phyloP scores from a whole-genome alignment of 2,113 vertebrate genomes.

The Misgurnus mizolepis region DNA sequence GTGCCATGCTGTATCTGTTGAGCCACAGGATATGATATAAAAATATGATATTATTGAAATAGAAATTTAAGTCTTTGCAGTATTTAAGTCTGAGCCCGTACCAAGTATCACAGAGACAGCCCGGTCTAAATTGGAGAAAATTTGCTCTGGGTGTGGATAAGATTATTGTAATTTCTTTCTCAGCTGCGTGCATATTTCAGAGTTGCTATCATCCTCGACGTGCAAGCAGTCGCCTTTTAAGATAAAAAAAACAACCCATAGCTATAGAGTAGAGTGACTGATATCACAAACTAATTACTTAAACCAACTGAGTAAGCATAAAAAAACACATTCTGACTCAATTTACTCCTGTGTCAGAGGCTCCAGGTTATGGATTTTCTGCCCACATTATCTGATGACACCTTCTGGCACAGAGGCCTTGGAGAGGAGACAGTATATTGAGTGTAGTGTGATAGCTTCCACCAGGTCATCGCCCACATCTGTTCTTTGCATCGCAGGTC shows the following conservation, averaged over 20 bases:
- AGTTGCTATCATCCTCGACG: constrained; percentile 56
- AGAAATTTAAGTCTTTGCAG: too few relatives aligned
- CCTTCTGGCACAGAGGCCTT: constrained; percentile 39
- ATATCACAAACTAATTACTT: constrained; percentile 71
- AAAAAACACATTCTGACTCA: constrained; percentile 66
- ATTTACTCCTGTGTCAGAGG: constrained; percentile 56
- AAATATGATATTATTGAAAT: not conserved
- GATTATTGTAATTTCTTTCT: constrained; percentile 4
- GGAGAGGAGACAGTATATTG: constrained; percentile 57
- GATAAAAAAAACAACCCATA: constrained; percentile 57
- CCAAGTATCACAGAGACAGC: not conserved
- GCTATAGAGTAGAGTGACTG: constrained; percentile 64
- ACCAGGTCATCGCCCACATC: constrained; percentile 51
- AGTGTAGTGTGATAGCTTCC: constrained; percentile 54
- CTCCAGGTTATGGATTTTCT: constrained; percentile 62
- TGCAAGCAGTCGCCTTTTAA: constrained; percentile 59
- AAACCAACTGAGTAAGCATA: constrained; percentile 72
- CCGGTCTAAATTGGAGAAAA: not conserved
- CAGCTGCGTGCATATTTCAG: constrained; percentile 46
- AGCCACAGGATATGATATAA: not conserved
- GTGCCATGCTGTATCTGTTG: not conserved
- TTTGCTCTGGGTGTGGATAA: not conserved
- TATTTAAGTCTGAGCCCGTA: not conserved
- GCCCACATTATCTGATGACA: constrained; percentile 56
- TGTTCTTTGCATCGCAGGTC: constrained; percentile 44